Base-by-base conservation (phyloP, 2,797 vertebrate species). In the Danio jaintianensis region DNA sequence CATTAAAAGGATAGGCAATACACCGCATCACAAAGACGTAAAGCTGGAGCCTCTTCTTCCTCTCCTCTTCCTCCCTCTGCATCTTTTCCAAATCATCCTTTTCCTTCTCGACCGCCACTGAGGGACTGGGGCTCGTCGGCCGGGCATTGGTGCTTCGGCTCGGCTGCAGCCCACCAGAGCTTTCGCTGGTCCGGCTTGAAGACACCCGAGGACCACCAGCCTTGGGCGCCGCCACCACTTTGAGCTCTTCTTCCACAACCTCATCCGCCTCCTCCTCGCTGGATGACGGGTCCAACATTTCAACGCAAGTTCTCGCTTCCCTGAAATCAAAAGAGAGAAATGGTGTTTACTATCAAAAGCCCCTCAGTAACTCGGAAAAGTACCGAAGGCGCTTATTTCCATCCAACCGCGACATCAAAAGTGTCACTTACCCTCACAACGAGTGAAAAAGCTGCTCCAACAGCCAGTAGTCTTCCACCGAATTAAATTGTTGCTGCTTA, bases 11-110 rank as follows among this genome's bases (percentile, higher is more conserved):
- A 88, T 99, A 97, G 47, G 97, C 97, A 86, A 99, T 98, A 92
- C 97, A 99, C 87, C 97, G 95, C 97, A 98, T 97, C 85, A 99
- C 96, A 91, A 99, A 99, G 88, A 98, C 97, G 53, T 99, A 99
- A 45, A 99, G 94, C 94, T 99, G 97, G 86, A 99, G 96, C 88
- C 95, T 94, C 93, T 95, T 98, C 85, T 98, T 98, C 88, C 96
- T 94, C 89, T 98, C 97, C 80, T 98, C 97, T 79, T 99, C 97
- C 82, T 98, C 96, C 83, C 95, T 93, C 89, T 97, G 97, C 93
- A 99, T 93, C 90, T 95, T 94, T 92, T 99, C 97, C 88, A 97
- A 89, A 90, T 99, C 97, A 70, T 99, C 97, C 81, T 97, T 98
- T 90, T 98, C 97, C 87, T 98, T 98, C 91, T 98, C 97, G 88